phyloP scores from a whole-genome alignment of 2,888 invertebrate genomes.

The Diarsia rubi region DNA sequence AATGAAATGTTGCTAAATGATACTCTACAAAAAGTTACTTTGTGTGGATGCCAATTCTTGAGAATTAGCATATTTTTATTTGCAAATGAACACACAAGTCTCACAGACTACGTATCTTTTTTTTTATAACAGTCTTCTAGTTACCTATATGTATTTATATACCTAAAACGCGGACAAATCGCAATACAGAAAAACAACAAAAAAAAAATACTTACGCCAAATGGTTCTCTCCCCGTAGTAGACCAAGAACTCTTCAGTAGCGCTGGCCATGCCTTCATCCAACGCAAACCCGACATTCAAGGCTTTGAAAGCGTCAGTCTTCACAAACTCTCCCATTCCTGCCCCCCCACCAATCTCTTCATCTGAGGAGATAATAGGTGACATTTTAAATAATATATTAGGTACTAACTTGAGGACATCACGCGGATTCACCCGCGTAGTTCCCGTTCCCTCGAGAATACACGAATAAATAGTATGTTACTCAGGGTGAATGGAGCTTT shows the following conservation, averaged over 20 bases:
- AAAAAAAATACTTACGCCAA: slow-evolving; percentile 93
- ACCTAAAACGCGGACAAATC: not conserved
- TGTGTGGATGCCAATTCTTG: not conserved
- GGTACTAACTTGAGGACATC: too few relatives aligned
- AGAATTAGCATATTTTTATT: not conserved
- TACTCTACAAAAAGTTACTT: not conserved
- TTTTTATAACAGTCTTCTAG: not conserved
- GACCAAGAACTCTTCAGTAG: slow-evolving; percentile 91
- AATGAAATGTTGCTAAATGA: not conserved
- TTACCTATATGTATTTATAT: not conserved
- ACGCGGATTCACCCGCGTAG: too few relatives aligned
- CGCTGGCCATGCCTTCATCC: slow-evolving; percentile 96
- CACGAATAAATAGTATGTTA: too few relatives aligned
- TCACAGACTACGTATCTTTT: too few relatives aligned
- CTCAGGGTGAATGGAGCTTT: too few relatives aligned
- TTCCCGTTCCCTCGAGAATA: too few relatives aligned
- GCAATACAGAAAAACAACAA: not conserved
- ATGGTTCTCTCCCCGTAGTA: slow-evolving; percentile 94
- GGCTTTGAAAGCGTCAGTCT: slow-evolving; percentile 93
- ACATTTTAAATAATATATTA: not conserved
- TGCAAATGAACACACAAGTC: not conserved
- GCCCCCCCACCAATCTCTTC: slow-evolving; percentile 95
- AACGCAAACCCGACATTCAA: slow-evolving; percentile 96
- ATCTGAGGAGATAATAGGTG: slow-evolving; percentile 89
- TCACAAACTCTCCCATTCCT: slow-evolving; percentile 95